Base-by-base conservation (phyloP, 2,113 vertebrate genomes). In the Neomonachus schauinslandi region DNA sequence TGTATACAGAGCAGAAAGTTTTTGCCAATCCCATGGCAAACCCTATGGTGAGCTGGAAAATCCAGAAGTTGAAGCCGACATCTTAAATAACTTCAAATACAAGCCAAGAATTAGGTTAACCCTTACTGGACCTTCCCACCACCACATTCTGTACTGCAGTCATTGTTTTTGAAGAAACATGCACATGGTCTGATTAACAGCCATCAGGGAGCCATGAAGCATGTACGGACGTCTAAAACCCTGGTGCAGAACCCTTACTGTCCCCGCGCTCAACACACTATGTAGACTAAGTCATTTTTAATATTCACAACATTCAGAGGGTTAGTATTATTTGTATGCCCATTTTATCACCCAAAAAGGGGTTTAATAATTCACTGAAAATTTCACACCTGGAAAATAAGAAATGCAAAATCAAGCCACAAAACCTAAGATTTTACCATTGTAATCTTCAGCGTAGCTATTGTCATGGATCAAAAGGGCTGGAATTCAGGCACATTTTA, bases 141-240 rank as follows among this genome's bases (percentile, higher is more conserved):
- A 9, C 13, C 81, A 61, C 57, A 1, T 18, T 74, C 76, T 67
- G 0, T 3, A 19, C 19, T n/a, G 10, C 5, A 42, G 53, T 33
- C 46, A 69, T 14, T 24, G 28, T 46, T 67, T 80, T 51, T 53
- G 39, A n/a, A 63, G 71, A 82, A 22, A n/a, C 4, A 4, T 7
- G 10, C 26, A 5, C 36, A 8, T 1, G 15, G 46, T n/a, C 31
- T 33, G 63, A 39, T 8, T 6, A 39, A 28, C 65, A 18, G 79
- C 14, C 4, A 24, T 6, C 36, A 10, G 0, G 16, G 21, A 33
- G 18, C 33, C 57, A 5, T 1, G 4, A 46, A 76, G 28, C n/a
- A 6, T 15, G 18, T 7, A 0, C 15, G 4, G 0, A 3, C 0
- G 24, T 18, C 19, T 1, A 1, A 24, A 42, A 12, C 28, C 22